A percentile compares a stretch with the other conserved stretches of the same genome.
Evolutionary conservation across 2,113 vertebrate genomes (phyloP).

Genomic region (Thryonomys swinderianus): DNA sequence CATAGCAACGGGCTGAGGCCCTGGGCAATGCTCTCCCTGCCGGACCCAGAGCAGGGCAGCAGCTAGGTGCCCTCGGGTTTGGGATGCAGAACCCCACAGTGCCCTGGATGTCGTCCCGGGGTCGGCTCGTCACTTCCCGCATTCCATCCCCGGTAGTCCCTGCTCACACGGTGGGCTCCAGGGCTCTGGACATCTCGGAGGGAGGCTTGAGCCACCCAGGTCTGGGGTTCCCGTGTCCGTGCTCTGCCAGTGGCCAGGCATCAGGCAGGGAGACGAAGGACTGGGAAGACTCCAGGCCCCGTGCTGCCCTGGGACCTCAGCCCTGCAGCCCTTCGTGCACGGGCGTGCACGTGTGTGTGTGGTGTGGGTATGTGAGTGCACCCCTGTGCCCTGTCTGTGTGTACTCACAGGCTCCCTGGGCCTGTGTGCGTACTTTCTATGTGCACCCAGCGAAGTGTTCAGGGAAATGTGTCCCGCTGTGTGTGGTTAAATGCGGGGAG

Average conservation of each 20-base stretch:
- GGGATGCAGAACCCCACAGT: neutral
- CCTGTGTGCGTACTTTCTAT: slow-evolving; percentile 70
- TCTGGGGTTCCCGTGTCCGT: neutral
- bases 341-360: slow-evolving; percentile 56
- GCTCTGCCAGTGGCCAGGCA: neutral
- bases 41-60: neutral
- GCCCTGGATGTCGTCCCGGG: neutral
- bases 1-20: slow-evolving; percentile 53
- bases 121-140: neutral
- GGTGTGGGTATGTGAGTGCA: slow-evolving; percentile 81
- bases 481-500: neutral
- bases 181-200: neutral
- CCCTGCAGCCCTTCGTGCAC: slow-evolving; percentile 67
- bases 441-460: slow-evolving; percentile 55
- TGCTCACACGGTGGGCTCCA: neutral
- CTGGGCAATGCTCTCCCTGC: neutral
- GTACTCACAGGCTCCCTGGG: slow-evolving; percentile 50
- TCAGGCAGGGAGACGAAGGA: neutral
- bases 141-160: neutral
- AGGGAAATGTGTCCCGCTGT: neutral
- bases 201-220: neutral
- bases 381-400: slow-evolving; percentile 75
- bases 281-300: neutral
- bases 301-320: neutral
- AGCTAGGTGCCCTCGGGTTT: neutral